Evolutionary conservation across 2,888 invertebrate genomes (phyloP), one percentile per base, ranked within the genome.

Genomic region (Cephus pulcher): DNA sequence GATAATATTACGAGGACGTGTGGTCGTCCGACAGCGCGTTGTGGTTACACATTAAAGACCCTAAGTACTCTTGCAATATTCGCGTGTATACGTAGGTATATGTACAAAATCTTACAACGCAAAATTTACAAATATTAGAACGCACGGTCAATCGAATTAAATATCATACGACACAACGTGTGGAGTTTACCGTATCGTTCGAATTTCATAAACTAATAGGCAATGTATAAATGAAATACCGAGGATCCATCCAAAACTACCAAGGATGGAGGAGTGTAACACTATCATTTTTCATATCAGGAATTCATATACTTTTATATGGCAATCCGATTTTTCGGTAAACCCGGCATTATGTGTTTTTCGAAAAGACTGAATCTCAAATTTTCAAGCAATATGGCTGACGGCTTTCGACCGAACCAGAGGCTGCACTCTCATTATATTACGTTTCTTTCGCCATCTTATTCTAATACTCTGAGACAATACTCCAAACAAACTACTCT

Each of bases 101-200:
- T 92, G 87, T 92, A 92, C 91, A 92, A 92, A 92, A 91, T 92
- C 90, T 92, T 92, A 92, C 91, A 89, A 91, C 91, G 90, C 86
- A 92, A 88, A 92, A 91, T 92, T 91, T 92, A 92, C 91, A 92
- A 91, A 91, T 87, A 89, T 87, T 87, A 90, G 86, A 88, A 88
- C 88, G 87, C 87, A 88, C 86, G 85, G 87, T 87, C 88, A 88
- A 87, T 89, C 85, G 88, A 90, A 90, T 89, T 85, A 86, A 86
- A 84, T 86, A 82, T 80, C 56, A 23, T 56, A 56, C 23, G 56
- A 56, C 23, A 56, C 9, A 56, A 56, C 23, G 56, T 23, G 56
- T 56, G 23, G 56, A 56, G 56, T 23, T 56, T 56, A 56, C 56
- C 56, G 56, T 23, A 56, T 56, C 23, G 56, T 9, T 23, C 56